phyloP scores from a whole-genome alignment of 2,113 vertebrate species.

The Neofelis nebulosa region DNA sequence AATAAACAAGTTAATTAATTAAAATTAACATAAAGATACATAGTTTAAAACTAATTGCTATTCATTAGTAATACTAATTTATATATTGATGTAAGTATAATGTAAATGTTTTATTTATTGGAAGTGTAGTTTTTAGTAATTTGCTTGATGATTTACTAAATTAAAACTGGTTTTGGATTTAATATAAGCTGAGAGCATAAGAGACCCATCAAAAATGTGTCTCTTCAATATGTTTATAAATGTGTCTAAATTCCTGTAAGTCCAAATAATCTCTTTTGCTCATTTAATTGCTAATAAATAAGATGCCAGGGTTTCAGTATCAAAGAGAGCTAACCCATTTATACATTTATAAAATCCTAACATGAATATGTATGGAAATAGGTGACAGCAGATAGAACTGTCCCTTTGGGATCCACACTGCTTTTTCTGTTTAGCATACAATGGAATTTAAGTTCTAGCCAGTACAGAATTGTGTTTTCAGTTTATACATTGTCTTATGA shows the following conservation, averaged over 20 bases:
- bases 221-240: slow-evolving; percentile 62
- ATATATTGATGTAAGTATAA: background rate
- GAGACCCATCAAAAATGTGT: slow-evolving; percentile 17
- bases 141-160: slow-evolving; percentile 15
- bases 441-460: slow-evolving; percentile 81
- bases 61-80: background rate
- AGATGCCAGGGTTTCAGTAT: slow-evolving; percentile 70
- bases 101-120: background rate
- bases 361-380: slow-evolving; percentile 75
- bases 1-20: no score
- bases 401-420: slow-evolving; percentile 72
- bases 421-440: slow-evolving; percentile 79
- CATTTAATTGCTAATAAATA: slow-evolving; percentile 76
- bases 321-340: slow-evolving; percentile 76
- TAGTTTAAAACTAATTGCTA: background rate
- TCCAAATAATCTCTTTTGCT: slow-evolving; percentile 77
- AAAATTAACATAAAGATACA: background rate
- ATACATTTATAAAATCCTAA: slow-evolving; percentile 77
- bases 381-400: slow-evolving; percentile 77
- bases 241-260: slow-evolving; percentile 68
- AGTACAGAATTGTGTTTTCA: slow-evolving; percentile 76
- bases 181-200: slow-evolving; percentile 32
- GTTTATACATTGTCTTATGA: slow-evolving; percentile 73
- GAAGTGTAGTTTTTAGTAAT: background rate
- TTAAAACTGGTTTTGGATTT: slow-evolving; percentile 1